Conservation (phyloP, 2,888 invertebrate species). For the Ormyrus thymus region DNA sequence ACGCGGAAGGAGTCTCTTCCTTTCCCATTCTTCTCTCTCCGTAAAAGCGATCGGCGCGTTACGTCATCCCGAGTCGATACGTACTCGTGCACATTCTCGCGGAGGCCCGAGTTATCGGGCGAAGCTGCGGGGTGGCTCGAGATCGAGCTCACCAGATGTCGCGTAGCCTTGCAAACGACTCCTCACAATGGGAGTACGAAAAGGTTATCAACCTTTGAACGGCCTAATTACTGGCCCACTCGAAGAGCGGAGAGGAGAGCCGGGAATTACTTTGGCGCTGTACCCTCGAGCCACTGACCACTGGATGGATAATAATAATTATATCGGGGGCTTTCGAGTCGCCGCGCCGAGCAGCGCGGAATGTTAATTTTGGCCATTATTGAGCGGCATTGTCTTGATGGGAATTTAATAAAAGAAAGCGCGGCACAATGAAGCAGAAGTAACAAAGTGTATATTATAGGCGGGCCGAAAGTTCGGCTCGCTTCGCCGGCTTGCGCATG, state of each 20-base stretch:
- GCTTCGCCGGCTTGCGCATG: no score
- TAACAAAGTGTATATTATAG: no score
- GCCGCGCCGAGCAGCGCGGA: neutral
- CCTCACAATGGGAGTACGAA: slow-evolving; percentile 29
- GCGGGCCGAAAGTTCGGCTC: no score
- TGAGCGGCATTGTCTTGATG: neutral
- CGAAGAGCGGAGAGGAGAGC: neutral
- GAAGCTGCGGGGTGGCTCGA: neutral
- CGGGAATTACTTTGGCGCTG: slow-evolving; percentile 8
- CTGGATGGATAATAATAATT: slow-evolving; percentile 1
- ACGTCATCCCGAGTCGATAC: slow-evolving; percentile 28
- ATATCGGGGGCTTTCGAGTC: neutral
- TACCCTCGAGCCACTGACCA: neutral
- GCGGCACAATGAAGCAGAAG: neutral
- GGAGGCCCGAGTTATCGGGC: neutral
- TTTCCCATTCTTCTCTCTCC: slow-evolving; percentile 34
- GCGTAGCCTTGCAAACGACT: slow-evolving; percentile 22
- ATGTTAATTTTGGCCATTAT: slow-evolving; percentile 35
- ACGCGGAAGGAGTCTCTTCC: slow-evolving; percentile 35
- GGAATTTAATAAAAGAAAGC: slow-evolving; percentile 6
- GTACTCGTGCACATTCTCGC: neutral
- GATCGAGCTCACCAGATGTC: slow-evolving; percentile 44
- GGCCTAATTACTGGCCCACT: slow-evolving; percentile 45
- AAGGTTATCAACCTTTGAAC: slow-evolving; percentile 48
- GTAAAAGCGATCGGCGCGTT: slow-evolving; percentile 36